A percentile compares a stretch with the other conserved stretches of the same genome.
Conservation (phyloP, 2,888 invertebrate species). For the Cephus sareptanus region DNA sequence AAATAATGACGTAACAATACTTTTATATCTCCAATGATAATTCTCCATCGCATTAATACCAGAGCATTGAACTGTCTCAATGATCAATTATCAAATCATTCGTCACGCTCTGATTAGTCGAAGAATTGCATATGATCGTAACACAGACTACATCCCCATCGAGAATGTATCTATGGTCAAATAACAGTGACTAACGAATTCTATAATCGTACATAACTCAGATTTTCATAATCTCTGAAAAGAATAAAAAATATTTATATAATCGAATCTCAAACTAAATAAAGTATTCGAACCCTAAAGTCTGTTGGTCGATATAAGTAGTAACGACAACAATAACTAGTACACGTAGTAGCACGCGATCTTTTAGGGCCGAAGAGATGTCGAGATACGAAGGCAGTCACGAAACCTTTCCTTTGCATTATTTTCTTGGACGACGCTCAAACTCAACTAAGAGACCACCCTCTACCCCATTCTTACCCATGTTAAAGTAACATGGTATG, state of each 20-base stretch:
- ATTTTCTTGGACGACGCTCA: not conserved
- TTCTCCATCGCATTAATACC: not conserved
- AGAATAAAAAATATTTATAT: not conserved
- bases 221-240: not conserved
- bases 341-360: constrained; percentile 59
- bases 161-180: not conserved
- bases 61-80: not conserved
- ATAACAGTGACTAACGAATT: not conserved
- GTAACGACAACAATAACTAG: constrained; percentile 54
- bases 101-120: not conserved
- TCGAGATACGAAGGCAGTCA: constrained; percentile 60
- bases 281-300: not conserved
- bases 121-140: not conserved
- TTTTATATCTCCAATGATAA: not conserved
- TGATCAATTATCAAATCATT: not conserved
- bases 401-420: constrained; percentile 42
- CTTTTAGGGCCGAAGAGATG: constrained; percentile 57
- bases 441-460: not conserved
- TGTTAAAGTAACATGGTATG: not conserved
- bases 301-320: constrained; percentile 52
- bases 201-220: not conserved
- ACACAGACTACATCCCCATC: not conserved
- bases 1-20: not conserved
- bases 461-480: not conserved
- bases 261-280: not conserved